Base-by-base conservation (phyloP, 1,140 invertebrate genomes). In the Meloidogyne chitwoodi region DNA sequence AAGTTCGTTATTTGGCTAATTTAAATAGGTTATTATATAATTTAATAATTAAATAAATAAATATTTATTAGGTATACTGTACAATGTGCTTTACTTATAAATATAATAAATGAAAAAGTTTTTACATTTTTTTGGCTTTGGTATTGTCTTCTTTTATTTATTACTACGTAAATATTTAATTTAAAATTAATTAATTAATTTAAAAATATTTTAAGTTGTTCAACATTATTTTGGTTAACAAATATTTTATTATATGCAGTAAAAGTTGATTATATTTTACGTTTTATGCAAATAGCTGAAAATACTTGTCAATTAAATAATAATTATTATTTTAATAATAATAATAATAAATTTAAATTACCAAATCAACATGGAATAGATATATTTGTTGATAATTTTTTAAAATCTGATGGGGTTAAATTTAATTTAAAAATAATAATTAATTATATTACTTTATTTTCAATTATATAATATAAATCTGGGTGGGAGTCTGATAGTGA, bases 351-450 rank as follows among this genome's bases (percentile, higher is more conserved):
- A 70, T 65, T 65, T 48, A 38, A 26, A 31, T 64, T 67, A 64
- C 64, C 68, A 63, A 76, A 44, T 31, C 27, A 41, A 77, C 38
- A 73, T 65, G 64, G 68, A 66, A 27, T 80, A 61, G 68, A 85
- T 26, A 71, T 74, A 48, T 90, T 90, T 80, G 86, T 87, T 19
- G 84, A 87, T 71, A 85, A 89, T 67, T 90, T 90, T 80, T 79
- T 90, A 16, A 86, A 89, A 62, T 88, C 88, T 48, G 89, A 90
- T 79, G 89, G 89, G 10, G 88, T 89, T 38, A 61, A 70, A 19
- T n/a, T n/a, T n/a, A n/a, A n/a, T n/a, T n/a, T n/a, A n/a, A n/a
- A 8, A n/a, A 8, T n/a, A 79, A 67, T 41, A 61, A 48, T 19
- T 80, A 81, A 34, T 64, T 22, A 26, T n/a, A n/a, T n/a, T n/a